Evolutionary conservation across 2,888 invertebrate genomes (phyloP), one percentile per base, ranked within the genome.

Genomic region (Cybosia mesomella): DNA sequence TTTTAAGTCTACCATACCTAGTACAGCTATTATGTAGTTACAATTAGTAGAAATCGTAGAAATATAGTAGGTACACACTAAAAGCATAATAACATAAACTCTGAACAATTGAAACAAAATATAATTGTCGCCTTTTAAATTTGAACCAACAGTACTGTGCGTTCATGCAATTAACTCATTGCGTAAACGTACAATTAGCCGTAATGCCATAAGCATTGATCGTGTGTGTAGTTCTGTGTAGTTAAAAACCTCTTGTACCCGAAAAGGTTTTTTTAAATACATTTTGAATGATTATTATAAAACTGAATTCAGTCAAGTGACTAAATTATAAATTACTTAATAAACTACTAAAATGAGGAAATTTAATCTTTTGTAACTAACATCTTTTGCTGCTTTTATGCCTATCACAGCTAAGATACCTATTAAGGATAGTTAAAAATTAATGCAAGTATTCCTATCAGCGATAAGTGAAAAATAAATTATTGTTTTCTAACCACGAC

Each of bases 121-220:
- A 10, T 9, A n/a, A 18, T 49, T 49, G 28, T 62, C n/a, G 53
- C 21, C n/a, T 49, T 49, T 49, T 49, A 9, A 24, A 55, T 28
- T 55, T 15, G 24, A 24, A 28, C 28, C 28, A 24, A 11, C 22
- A 55, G 22, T 24, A 24, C 22, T 55, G 13, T 22, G 22, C 55
- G 28, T 24, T 55, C 24, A 55, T n/a, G n/a, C 10, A 58, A 32
- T 32, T 58, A 58, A 34, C 32, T 8, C 58, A 58, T 34, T 58
- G 58, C 58, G 34, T 13, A 32, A 58, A 34, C 28, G 32, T n/a
- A n/a, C n/a, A 58, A 58, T 34, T 55, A 24, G 22, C n/a, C 8
- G 9, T 49, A n/a, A 49, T 49, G 49, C 49, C 49, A 49, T 49
- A n/a, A n/a, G 49, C 49, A 49, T n/a, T 49, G 49, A 49, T 49